Evolutionary conservation across 2,888 invertebrate genomes (phyloP).

Genomic region (Catocala sponsa): DNA sequence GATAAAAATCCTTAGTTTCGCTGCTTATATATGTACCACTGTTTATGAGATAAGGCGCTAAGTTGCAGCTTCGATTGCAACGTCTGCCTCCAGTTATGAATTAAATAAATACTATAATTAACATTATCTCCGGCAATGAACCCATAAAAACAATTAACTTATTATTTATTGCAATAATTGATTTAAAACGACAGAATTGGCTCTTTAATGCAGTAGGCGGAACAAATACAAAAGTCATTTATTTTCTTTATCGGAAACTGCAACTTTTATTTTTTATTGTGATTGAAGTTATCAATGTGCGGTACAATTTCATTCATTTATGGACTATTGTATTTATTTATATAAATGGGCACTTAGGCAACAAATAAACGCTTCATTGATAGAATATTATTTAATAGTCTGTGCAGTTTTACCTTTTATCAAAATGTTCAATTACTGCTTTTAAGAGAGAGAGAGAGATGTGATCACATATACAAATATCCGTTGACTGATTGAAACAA

Average conservation of each 20-base stretch:
- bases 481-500: too few relatives aligned
- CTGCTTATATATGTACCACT: constrained; percentile 47
- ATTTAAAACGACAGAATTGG: background rate
- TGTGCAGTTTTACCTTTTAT: background rate
- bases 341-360: too few relatives aligned
- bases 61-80: constrained; percentile 33
- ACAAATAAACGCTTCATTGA: too few relatives aligned
- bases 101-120: constrained; percentile 24
- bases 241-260: background rate
- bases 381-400: background rate
- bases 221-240: background rate
- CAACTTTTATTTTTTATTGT: background rate
- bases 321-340: too few relatives aligned
- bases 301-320: too few relatives aligned
- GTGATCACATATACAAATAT: too few relatives aligned
- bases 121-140: constrained; percentile 8
- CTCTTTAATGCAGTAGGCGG: background rate
- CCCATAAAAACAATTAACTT: constrained; percentile 8
- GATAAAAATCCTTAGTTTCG: constrained; percentile 24
- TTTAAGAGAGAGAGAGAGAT: too few relatives aligned
- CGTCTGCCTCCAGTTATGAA: constrained; percentile 13
- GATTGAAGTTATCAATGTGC: too few relatives aligned
- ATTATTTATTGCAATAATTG: constrained; percentile 10
- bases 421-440: too few relatives aligned
- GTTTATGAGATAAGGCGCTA: constrained; percentile 20